Percentiles rank a stretch among this genome's conserved stretches.
Conservation (phyloP, 2,888 invertebrate genomes). For the Acleris laterana region DNA sequence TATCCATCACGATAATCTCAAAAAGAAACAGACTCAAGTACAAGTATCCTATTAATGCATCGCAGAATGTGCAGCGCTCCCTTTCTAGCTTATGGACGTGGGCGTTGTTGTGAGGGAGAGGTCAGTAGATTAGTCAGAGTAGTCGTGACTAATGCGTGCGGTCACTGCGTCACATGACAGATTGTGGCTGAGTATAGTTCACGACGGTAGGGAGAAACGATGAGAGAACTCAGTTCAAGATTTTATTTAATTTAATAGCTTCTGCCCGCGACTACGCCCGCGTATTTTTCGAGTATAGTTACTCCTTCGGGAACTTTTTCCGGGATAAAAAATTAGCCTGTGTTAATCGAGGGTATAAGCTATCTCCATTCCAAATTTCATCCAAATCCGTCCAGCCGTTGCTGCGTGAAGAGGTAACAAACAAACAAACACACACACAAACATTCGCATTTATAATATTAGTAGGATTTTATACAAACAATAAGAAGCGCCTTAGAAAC, state of each 20-base stretch:
- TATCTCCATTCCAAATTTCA: too few relatives aligned
- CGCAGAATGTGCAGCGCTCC: slow-evolving; percentile 40
- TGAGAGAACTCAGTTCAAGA: slow-evolving; percentile 16
- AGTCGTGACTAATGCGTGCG: slow-evolving; percentile 54
- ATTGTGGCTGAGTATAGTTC: slow-evolving; percentile 42
- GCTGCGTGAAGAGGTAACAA: too few relatives aligned
- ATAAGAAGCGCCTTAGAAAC: too few relatives aligned
- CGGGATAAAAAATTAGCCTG: too few relatives aligned
- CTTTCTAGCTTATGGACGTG: slow-evolving; percentile 36
- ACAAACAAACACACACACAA: too few relatives aligned
- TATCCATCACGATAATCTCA: slow-evolving; percentile 47
- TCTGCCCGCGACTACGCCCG: too few relatives aligned
- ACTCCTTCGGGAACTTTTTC: too few relatives aligned
- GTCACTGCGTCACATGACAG: slow-evolving; percentile 69
- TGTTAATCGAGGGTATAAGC: too few relatives aligned
- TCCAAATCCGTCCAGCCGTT: too few relatives aligned
- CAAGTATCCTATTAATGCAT: slow-evolving; percentile 33
- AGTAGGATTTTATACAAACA: too few relatives aligned
- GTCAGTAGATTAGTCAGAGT: slow-evolving; percentile 48
- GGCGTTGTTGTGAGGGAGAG: slow-evolving; percentile 36
- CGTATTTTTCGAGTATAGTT: too few relatives aligned
- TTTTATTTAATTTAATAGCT: slow-evolving; percentile 1
- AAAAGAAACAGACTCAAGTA: slow-evolving; percentile 37
- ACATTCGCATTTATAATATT: too few relatives aligned
- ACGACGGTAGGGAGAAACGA: slow-evolving; percentile 8